Evolutionary conservation across 1,140 invertebrate species (phyloP).

Genomic region (Cydia amplana): DNA sequence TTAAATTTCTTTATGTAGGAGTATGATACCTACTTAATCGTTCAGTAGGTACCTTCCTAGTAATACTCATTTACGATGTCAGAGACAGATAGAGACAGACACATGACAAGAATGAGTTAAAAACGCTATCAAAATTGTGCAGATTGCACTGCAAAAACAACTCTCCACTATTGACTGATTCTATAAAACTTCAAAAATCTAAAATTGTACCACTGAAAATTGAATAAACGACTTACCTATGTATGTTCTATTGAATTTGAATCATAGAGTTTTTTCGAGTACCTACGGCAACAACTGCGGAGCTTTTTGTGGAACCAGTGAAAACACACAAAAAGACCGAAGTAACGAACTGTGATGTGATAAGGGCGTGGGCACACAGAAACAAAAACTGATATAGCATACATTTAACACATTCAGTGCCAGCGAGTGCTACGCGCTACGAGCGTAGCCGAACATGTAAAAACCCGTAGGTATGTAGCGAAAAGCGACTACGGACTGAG

Average conservation of each 20-base stretch:
- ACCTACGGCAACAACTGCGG: neutral
- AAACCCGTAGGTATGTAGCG: no score
- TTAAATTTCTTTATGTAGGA: no score
- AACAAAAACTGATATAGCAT: neutral
- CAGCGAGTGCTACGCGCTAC: no score
- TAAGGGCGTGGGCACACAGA: neutral
- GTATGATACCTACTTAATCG: no score
- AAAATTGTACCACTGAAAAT: neutral
- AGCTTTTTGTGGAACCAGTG: slow-evolving; percentile 5
- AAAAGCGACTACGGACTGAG: no score
- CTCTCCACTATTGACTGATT: neutral
- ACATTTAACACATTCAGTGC: neutral
- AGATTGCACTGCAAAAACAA: neutral
- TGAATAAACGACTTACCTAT: slow-evolving; percentile 4
- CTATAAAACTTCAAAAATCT: slow-evolving; percentile 1
- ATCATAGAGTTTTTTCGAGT: neutral
- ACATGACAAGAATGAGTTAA: no score
- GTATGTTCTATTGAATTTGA: slow-evolving; percentile 4
- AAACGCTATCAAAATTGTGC: neutral
- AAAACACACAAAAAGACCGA: slow-evolving; percentile 4
- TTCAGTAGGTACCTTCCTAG: no score
- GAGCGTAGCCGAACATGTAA: no score
- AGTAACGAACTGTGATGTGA: slow-evolving; percentile 17
- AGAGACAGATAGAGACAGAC: no score
- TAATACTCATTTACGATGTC: no score